phyloP scores from a whole-genome alignment of 2,797 vertebrate genomes.

The Chiloscyllium punctatum region DNA sequence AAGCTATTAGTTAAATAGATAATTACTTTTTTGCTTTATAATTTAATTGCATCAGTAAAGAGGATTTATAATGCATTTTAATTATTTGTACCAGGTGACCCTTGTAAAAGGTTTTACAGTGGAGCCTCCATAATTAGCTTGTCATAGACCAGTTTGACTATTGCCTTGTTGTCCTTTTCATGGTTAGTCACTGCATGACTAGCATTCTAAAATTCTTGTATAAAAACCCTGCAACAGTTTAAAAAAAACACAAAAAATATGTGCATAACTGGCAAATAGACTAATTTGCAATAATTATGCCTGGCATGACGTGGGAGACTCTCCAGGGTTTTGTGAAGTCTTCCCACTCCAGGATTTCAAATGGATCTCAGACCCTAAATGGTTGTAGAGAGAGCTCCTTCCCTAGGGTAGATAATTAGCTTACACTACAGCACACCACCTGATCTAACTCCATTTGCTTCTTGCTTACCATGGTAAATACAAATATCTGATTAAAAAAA shows the following conservation, averaged over 20 bases:
- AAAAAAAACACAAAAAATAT: slow-evolving; percentile 71
- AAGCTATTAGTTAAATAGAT: slow-evolving; percentile 91
- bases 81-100: slow-evolving; percentile 97
- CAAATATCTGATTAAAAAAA: slow-evolving; percentile 21
- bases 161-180: slow-evolving; percentile 86
- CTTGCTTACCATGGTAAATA: slow-evolving; percentile 42
- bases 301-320: slow-evolving; percentile 66
- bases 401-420: slow-evolving; percentile 73
- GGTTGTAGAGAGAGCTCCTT: slow-evolving; percentile 70
- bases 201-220: slow-evolving; percentile 76
- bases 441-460: slow-evolving; percentile 63
- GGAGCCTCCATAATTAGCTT: slow-evolving; percentile 94
- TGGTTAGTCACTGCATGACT: slow-evolving; percentile 75
- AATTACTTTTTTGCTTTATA: slow-evolving; percentile 93
- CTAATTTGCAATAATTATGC: slow-evolving; percentile 71
- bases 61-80: slow-evolving; percentile 97
- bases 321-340: slow-evolving; percentile 70
- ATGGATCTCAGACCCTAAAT: slow-evolving; percentile 76
- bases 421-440: slow-evolving; percentile 69
- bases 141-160: slow-evolving; percentile 93
- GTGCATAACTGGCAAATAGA: slow-evolving; percentile 63
- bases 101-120: slow-evolving; percentile 95
- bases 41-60: slow-evolving; percentile 99
- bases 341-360: slow-evolving; percentile 70
- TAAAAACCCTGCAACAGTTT: slow-evolving; percentile 71